Evolutionary conservation across 2,888 invertebrate species (phyloP), one percentile per base, ranked within the genome.

Genomic region (Eilema griseolum): DNA sequence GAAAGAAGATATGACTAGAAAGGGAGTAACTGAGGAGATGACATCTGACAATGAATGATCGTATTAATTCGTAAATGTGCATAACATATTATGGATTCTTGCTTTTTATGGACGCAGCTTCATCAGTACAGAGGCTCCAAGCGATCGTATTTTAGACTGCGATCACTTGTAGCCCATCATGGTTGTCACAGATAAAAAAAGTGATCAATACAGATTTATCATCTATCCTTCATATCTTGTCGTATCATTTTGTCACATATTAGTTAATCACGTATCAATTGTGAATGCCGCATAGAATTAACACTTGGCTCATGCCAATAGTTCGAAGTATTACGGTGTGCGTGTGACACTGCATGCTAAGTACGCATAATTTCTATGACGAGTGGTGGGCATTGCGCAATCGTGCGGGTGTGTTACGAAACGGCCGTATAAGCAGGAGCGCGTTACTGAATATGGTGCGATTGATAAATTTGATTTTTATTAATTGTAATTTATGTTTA

Each of bases 281-380:
- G 62, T 72, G 70, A 71, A 70, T 71, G 75, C 75, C 70, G 76
- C 67, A 71, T 33, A 66, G 70, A 83, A 86, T 88, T 85, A 86
- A 76, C 81, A 81, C 72, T 65, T 76, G 52, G 67, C 77, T 82
- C 83, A 83, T 82, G 80, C 78, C 73, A 80, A 80, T 74, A 79
- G 86, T 81, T 86, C 77, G 85, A 88, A 88, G 77, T 85, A 83
- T 91, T 91, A 86, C 90, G 80, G 80, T 83, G 87, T 76, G 68
- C 71, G 78, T 73, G 81, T 85, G 86, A 85, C 89, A 86, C 78
- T 85, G 93, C 85, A 90, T 91, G 89, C 86, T 90, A 90, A 92
- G 86, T 88, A 85, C 82, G 77, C 72, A 84, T 78, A 76, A 83
- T 65, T 85, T 82, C 78, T 86, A 85, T 85, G 82, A 84, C 81